phyloP scores from a whole-genome alignment of 2,888 invertebrate genomes.

The Cloeon dipterum region DNA sequence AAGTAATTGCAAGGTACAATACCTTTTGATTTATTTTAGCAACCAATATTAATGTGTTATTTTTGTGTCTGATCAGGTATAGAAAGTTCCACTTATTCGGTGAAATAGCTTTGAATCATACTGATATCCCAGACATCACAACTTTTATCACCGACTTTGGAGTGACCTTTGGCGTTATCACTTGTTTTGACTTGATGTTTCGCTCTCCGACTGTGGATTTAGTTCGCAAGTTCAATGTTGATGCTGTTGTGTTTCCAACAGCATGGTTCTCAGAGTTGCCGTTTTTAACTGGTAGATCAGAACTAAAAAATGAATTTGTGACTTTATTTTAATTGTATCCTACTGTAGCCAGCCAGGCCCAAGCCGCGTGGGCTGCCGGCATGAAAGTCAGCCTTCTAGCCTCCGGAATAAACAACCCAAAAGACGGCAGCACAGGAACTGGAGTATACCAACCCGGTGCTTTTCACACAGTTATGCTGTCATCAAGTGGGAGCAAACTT shows the following conservation, averaged over 20 bases:
- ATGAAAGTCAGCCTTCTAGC: neutral
- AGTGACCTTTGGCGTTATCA: conserved; percentile 53
- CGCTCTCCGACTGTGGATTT: conserved; percentile 37
- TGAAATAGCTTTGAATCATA: conserved; percentile 21
- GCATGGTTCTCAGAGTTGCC: conserved; percentile 71
- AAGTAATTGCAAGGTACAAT: conserved; percentile 37
- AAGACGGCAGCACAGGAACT: neutral
- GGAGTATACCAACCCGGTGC: neutral
- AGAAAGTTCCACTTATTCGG: conserved; percentile 23
- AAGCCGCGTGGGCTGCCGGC: neutral
- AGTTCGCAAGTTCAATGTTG: conserved; percentile 25
- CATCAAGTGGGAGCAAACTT: no score
- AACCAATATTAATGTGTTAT: no score
- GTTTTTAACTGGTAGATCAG: conserved; percentile 42
- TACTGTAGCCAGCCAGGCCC: neutral
- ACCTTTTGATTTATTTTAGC: no score
- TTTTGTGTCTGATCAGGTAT: conserved; percentile 18
- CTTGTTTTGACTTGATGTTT: conserved; percentile 67
- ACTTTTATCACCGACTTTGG: conserved; percentile 52
- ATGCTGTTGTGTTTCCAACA: conserved; percentile 39
- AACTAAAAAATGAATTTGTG: no score
- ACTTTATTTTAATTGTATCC: neutral
- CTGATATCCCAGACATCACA: conserved; percentile 24
- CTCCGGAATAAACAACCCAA: neutral
- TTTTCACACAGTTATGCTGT: no score